Evolutionary conservation across 1,140 invertebrate species (phyloP), one percentile per base, ranked within the genome.

Genomic region (Sitophilus oryzae): DNA sequence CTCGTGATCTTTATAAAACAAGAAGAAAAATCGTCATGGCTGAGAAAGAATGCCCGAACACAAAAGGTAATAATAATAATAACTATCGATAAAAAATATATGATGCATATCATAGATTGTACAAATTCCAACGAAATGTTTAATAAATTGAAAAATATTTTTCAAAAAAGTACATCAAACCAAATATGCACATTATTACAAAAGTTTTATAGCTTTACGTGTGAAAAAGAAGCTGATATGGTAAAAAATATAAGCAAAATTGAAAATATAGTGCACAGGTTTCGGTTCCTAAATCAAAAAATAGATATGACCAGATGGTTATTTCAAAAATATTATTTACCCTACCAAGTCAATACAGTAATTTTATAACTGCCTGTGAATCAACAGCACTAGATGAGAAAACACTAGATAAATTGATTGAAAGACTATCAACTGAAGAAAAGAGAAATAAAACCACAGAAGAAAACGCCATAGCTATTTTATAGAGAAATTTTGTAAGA

Each of bases 331-430:
- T 49, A 2, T 38, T 49, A 19, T 14, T 8, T 19, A 38, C 47
- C 5, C 15, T 49, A 10, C 25, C 47, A 8, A 34, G 47, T 37
- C 10, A 18, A 16, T 54, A 20, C 18, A 54, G 34, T 3, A 16
- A 38, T 14, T 54, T 56, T 25, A 9, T 10, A 11, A 54, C 42
- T 21, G 50, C 50, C 25, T 52, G 50, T 38, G 50, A 52, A 10
- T 52, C 50, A 2, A 35, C 41, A 6, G 6, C 40, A 2, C 6
- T 9, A 3, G 0, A n/a, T 18, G 50, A 44, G 8, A 23, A 21
- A 34, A 52, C 22, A 1, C 18, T 52, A 16, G 20, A 22, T 11
- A 52, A 52, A 0, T 44, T 52, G 35, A 43, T 18, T 2, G 25
- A 38, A 5, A 42, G 52, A 23, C 16, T 55, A 8, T 23, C 41